Evolutionary conservation across 2,113 vertebrate species (phyloP), one percentile per base, ranked within the genome.

Genomic region (Cynocephalus volans): DNA sequence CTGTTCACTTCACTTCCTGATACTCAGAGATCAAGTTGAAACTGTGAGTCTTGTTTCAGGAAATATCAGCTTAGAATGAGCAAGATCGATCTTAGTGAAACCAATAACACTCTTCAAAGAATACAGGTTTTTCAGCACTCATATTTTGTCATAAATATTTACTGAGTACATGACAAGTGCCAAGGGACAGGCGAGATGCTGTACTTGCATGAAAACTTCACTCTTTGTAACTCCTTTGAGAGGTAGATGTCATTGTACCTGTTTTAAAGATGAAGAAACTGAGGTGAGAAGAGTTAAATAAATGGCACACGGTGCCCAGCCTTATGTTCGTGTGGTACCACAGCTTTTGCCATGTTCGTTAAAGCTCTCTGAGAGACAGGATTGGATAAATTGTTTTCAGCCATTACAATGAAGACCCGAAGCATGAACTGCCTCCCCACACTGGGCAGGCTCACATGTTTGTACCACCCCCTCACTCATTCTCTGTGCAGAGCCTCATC

Each of bases 131-230:
- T 31, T 26, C 45, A 52, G 31, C 10, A 23, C 36, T 64, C 19
- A 1, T 9, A 41, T 41, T 45, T 11, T 52, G 2, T 6, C 19
- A 23, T 81, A 26, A 80, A 56, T 8, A 19, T 50, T 92, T 70
- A 13, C 28, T 65, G 6, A 81, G 45, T 14, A 8, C 1, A 6
- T 26, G 15, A 17, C 14, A n/a, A 31, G 1, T 23, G 23, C 13
- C 24, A 88, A 81, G 6, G 13, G 21, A 33, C 11, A 33, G 14
- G 1, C 4, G 45, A n/a, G 73, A 62, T 18, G 23, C 8, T 77
- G 8, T 15, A 10, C 1, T 3, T 56, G 3, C 2, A 5, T 60
- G 24, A 50, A 41, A 0, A 24, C 5, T 52, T 36, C 28, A 50
- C 23, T 84, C 69, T 60, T 24, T 21, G 10, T 9, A 36, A 60